Percentiles rank a stretch among this genome's conserved stretches.
These are phyloP conservation scores for Peromyscus nudipes DNA, from an alignment of 2,797 vertebrate species.

Conservation along the genomic window DNA sequence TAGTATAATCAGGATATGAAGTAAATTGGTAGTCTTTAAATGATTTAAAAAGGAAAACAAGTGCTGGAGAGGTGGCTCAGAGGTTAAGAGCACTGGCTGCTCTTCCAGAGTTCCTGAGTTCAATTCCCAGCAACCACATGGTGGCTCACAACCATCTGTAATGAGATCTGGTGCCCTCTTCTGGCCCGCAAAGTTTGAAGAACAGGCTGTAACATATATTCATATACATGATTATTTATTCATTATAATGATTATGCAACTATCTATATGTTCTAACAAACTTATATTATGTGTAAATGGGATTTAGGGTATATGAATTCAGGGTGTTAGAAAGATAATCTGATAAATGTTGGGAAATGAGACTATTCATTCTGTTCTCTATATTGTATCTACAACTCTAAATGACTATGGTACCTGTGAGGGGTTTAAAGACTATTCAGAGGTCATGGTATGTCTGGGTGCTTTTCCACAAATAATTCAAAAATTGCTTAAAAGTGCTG, in stretches of 20 bases:
- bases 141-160: no score
- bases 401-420: neutral
- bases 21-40: neutral
- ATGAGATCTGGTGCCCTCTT: no score
- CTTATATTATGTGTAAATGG: neutral
- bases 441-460: neutral
- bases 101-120: no score
- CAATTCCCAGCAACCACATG: no score
- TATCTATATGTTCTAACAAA: neutral
- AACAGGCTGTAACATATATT: neutral
- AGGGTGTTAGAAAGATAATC: neutral
- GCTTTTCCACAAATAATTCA: neutral
- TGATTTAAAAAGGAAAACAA: neutral
- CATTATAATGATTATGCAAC: neutral
- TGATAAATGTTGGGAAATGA: neutral
- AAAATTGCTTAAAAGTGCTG: neutral
- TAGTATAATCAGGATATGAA: neutral
- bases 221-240: neutral
- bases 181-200: neutral
- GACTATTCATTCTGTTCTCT: neutral
- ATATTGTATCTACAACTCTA: neutral
- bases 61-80: neutral
- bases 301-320: neutral
- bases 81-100: no score
- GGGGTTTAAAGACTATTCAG: neutral